Evolutionary conservation across 2,113 vertebrate genomes (phyloP), one percentile per base, ranked within the genome.

Genomic region (Solea senegalensis): DNA sequence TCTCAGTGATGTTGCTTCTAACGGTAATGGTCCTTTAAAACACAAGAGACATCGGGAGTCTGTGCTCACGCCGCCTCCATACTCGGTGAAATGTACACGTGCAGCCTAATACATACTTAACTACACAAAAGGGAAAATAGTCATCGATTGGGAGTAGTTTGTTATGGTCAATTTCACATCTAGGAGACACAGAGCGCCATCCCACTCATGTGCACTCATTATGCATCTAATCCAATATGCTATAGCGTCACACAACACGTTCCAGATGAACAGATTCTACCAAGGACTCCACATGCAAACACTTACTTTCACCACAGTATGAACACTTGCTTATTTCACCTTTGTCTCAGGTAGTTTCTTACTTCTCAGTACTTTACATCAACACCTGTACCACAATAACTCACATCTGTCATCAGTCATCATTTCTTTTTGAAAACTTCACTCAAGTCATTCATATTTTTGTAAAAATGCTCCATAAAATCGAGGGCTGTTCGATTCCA

Each of bases 101-200:
- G 55, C 10, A 15, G 10, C 7, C 6, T 39, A 13, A 72, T 56
- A 68, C 34, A 2, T 16, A 46, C 2, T 48, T 39, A 65, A 15
- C 16, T 11, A 11, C 66, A 67, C 45, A 67, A 16, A 67, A 52
- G 7, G 21, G 27, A 16, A 12, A 54, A 59, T 28, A 40, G 34
- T 13, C 8, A 34, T 49, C 9, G 14, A 16, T 9, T 72, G 1
- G 27, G 45, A 63, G n/a, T 7, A 45, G 41, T 16, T 58, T 44
- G 27, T 49, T 62, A 14, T 28, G 50, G 50, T 50, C 60, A 48
- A 74, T 54, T 74, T 15, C n/a, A 60, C 56, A 53, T 53, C 27
- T 41, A 48, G 40, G 50, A 28, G 4, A 65, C 56, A 43, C 16
- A 13, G 3, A 11, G n/a, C 41, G 66, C 11, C 13, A 39, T 55